phyloP scores from a whole-genome alignment of 2,797 vertebrate species.

The Sebastes taczanowskii region DNA sequence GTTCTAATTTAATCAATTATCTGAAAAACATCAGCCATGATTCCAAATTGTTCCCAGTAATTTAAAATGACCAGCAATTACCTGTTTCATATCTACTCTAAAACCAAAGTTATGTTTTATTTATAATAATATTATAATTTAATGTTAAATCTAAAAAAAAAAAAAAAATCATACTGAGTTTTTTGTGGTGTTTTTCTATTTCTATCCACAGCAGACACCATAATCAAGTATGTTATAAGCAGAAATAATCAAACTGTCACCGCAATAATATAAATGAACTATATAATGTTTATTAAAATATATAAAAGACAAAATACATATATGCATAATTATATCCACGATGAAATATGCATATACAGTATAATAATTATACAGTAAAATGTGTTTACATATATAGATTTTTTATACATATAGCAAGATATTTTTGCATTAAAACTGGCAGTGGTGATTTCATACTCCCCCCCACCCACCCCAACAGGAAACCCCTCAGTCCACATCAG shows the following conservation, averaged over 20 bases:
- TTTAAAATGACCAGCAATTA: background rate
- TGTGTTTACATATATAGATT: conserved; percentile 83
- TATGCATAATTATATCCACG: conserved; percentile 82
- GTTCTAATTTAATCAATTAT: background rate
- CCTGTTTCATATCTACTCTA: background rate
- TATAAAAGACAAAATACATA: conserved; percentile 82
- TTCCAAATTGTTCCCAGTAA: background rate
- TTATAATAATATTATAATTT: background rate
- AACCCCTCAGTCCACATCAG: conserved; percentile 73
- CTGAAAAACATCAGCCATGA: background rate
- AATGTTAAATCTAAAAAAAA: background rate
- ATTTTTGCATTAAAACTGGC: conserved; percentile 86
- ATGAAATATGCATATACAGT: conserved; percentile 85
- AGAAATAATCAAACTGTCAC: conserved; percentile 27
- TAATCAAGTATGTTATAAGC: background rate
- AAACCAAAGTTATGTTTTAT: background rate
- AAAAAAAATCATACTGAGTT: background rate
- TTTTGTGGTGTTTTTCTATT: background rate
- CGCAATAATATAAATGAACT: conserved; percentile 64
- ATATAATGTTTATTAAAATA: conserved; percentile 87
- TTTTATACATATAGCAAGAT: conserved; percentile 81
- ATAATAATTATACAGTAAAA: conserved; percentile 85
- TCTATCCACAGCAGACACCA: conserved; percentile 3
- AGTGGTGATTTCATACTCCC: conserved; percentile 83
- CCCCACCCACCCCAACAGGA: conserved; percentile 37